Conservation (phyloP, 2,797 vertebrate genomes). For the Enteromius argenteus region DNA sequence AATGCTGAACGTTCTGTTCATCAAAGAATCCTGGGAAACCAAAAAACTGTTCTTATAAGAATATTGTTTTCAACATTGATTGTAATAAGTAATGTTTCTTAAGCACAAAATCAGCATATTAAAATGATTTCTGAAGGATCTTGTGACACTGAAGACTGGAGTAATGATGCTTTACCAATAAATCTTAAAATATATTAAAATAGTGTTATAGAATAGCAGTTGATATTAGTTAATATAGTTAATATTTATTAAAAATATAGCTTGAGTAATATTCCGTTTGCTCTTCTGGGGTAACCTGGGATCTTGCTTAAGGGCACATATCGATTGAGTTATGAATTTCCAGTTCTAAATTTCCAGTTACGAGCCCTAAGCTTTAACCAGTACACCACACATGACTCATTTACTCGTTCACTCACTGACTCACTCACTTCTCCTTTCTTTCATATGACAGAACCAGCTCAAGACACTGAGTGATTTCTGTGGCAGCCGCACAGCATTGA, state of each 20-base stretch:
- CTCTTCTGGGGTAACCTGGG: not conserved
- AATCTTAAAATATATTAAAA: not conserved
- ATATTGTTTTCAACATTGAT: not conserved
- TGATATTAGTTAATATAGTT: not conserved
- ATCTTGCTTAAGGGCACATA: not conserved
- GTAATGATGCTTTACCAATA: not conserved
- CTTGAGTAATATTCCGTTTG: not conserved
- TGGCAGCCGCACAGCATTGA: conserved; percentile 50
- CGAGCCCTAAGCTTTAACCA: not conserved
- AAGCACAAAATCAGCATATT: not conserved
- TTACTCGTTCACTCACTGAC: conserved; percentile 5
- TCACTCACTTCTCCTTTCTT: not conserved
- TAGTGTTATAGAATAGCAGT: not conserved
- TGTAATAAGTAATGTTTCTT: not conserved
- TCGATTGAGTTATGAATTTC: not conserved
- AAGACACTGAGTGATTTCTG: conserved; percentile 27
- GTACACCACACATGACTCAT: not conserved
- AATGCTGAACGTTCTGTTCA: not conserved
- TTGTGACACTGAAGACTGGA: not conserved
- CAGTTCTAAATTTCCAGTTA: not conserved
- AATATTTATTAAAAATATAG: not conserved
- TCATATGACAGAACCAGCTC: conserved; percentile 3
- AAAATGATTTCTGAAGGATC: not conserved
- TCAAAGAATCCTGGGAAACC: not conserved
- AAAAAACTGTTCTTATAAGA: not conserved